phyloP scores from a whole-genome alignment of 1,140 invertebrate genomes.

The Panagrolaimus sp. region DNA sequence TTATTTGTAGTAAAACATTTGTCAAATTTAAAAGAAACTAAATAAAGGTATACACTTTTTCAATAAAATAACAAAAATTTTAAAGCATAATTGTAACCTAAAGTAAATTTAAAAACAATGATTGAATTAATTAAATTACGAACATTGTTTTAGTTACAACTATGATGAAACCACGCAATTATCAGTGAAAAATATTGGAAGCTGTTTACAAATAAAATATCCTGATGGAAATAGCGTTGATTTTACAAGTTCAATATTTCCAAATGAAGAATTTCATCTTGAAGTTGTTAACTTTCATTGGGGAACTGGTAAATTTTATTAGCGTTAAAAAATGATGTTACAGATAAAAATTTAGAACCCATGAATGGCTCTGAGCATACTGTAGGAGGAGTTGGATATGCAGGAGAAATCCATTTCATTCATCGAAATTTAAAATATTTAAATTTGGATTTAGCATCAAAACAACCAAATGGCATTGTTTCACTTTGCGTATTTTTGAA shows the following conservation, averaged over 20 bases:
- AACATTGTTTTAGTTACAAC: conserved; percentile 30
- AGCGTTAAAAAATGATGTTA: neutral
- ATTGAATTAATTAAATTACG: neutral
- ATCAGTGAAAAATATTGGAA: conserved; percentile 40
- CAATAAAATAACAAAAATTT: too few species aligned
- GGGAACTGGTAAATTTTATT: conserved; percentile 36
- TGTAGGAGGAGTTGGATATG: conserved; percentile 55
- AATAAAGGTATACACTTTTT: too few species aligned
- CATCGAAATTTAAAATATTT: conserved; percentile 55
- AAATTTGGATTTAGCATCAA: conserved; percentile 43
- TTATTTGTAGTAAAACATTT: too few species aligned
- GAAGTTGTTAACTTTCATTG: conserved; percentile 53
- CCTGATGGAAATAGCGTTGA: conserved; percentile 29
- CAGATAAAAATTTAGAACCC: conserved; percentile 35
- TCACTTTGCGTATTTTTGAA: conserved; percentile 53
- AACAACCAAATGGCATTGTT: conserved; percentile 54
- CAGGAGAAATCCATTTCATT: conserved; percentile 52
- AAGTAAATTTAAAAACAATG: conserved; percentile 25
- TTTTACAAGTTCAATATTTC: conserved; percentile 43
- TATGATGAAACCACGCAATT: conserved; percentile 50
- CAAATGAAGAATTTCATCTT: conserved; percentile 55
- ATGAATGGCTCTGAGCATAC: conserved; percentile 58
- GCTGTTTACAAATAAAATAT: conserved; percentile 41
- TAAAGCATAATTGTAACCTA: conserved; percentile 48
- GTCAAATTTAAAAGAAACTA: too few species aligned